These are phyloP conservation scores for human DNA, from an alignment of 2,113 vertebrate species.

Conservation along the genomic window DNA sequence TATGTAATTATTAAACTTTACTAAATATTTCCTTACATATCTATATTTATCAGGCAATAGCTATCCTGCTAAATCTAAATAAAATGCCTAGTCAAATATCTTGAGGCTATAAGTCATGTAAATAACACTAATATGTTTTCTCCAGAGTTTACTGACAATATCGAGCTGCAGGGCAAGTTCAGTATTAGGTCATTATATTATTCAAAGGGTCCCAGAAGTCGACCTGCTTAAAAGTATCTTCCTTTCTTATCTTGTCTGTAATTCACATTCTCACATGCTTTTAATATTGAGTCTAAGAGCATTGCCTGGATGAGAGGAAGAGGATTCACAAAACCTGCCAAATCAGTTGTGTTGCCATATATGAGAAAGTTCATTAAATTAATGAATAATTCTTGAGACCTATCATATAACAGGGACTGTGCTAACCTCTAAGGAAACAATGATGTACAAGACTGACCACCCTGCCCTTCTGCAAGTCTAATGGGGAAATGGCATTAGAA, in stretches of 20 bases:
- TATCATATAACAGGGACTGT: not conserved
- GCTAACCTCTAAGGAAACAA: not conserved
- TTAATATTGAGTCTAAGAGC: not conserved
- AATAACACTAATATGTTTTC: constrained; percentile 84
- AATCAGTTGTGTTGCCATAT: not conserved
- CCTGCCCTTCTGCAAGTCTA: not conserved
- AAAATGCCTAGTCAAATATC: constrained; percentile 86
- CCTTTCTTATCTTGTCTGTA: not conserved
- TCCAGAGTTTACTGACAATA: constrained; percentile 73
- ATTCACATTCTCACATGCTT: constrained; percentile 42
- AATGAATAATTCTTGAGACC: constrained; percentile 38
- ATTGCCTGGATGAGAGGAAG: not conserved
- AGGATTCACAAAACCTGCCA: not conserved
- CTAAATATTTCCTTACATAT: constrained; percentile 84
- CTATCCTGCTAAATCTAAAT: constrained; percentile 85
- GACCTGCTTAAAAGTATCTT: constrained; percentile 32
- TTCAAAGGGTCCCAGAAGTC: constrained; percentile 42
- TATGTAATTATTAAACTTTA: constrained; percentile 82
- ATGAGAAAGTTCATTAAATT: constrained; percentile 50
- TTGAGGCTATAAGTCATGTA: constrained; percentile 78
- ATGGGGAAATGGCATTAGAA: not conserved
- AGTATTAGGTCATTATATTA: constrained; percentile 62
- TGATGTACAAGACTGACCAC: not conserved
- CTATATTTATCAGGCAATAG: constrained; percentile 84
- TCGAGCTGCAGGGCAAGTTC: constrained; percentile 56